Evolutionary conservation across 1,140 invertebrate species (phyloP).

Genomic region (Caenorhabditis remanei): DNA sequence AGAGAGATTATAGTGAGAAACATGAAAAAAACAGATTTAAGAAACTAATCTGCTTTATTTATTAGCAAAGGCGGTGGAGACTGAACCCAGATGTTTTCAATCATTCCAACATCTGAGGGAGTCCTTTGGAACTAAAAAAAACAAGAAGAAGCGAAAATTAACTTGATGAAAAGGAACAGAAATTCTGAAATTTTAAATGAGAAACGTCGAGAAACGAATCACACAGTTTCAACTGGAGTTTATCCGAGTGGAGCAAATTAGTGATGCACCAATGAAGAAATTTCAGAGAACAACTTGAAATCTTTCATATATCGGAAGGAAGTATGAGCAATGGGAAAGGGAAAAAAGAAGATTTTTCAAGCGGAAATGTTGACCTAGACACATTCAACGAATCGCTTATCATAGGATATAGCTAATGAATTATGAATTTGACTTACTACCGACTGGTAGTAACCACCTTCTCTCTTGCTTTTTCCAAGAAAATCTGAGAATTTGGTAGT

Average conservation of each 20-base stretch:
- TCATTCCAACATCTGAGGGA: no score
- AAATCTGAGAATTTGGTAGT: neutral
- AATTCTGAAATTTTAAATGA: neutral
- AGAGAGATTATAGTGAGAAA: neutral
- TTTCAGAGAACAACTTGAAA: neutral
- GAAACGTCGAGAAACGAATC: neutral
- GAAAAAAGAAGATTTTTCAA: neutral
- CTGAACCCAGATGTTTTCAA: neutral
- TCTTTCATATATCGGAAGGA: neutral
- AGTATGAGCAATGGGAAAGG: constrained; percentile 9
- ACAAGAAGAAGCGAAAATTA: no score
- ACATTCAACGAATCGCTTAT: neutral
- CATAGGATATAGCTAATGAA: neutral
- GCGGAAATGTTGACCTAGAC: neutral
- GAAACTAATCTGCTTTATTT: no score
- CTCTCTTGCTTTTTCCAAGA: neutral
- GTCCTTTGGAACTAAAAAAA: no score
- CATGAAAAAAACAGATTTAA: neutral
- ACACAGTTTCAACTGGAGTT: no score
- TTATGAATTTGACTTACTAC: neutral
- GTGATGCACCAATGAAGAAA: neutral
- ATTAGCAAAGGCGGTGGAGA: no score
- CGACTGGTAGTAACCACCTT: no score
- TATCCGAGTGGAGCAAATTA: no score
- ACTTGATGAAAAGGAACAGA: no score